Evolutionary conservation across 2,888 invertebrate species (phyloP), one percentile per base, ranked within the genome.

Genomic region (Xestia c-nigrum): DNA sequence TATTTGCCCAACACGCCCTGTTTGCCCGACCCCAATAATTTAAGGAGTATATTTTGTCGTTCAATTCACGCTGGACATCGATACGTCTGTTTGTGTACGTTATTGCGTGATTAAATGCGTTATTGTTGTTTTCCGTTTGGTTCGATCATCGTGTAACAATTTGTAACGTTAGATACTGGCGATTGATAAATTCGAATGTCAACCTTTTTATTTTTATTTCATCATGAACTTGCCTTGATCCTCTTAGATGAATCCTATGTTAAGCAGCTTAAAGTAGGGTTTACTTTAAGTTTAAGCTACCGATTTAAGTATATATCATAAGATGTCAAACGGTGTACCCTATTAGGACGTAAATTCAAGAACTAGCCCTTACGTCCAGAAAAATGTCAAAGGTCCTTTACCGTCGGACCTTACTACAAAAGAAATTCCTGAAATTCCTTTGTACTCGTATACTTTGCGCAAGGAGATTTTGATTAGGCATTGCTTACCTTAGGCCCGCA

Each of bases 11-110:
- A 85, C 87, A 74, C 88, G 83, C 90, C 85, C 84, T 91, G 92
- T 93, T 91, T 92, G 88, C 86, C 85, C 90, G 88, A 90, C 91
- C 92, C 92, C 91, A 92, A 92, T 94, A 93, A 94, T 94, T 94
- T 92, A 94, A 92, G 93, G 90, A 92, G 91, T 91, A 92, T 90
- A 91, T 91, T 91, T 90, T 90, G 89, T 86, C 90, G 89, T 91
- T 89, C 92, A 93, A 93, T 93, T 93, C 92, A 89, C 83, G 81
- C 88, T 88, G 87, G 83, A 87, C 89, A 87, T 89, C 88, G 88
- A 87, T 89, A 89, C 85, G 83, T 85, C 77, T 89, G 90, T 88
- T 86, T 90, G 85, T 85, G 85, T 86, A 85, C 86, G 89, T 91
- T 91, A 91, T 92, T 87, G 87, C 76, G 87, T 87, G 88, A 89